A percentile compares a stretch with the other conserved stretches of the same genome.
These are phyloP conservation scores for Galendromus occidentalis DNA, from an alignment of 1,140 invertebrate species.

Conservation along the genomic window DNA sequence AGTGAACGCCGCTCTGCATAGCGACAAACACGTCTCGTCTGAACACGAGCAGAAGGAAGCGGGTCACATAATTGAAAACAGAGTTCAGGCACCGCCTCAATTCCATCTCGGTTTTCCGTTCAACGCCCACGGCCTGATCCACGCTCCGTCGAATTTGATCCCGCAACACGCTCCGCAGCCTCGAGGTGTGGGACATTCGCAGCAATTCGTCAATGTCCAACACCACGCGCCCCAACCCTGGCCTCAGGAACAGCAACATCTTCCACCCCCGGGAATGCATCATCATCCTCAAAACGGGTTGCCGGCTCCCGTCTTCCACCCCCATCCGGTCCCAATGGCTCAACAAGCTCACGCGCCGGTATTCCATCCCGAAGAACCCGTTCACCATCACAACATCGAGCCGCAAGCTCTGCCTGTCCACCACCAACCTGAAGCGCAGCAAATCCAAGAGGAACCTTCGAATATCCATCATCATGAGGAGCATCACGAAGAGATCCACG, in stretches of 20 bases:
- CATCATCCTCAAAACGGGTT: background rate
- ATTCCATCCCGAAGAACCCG: background rate
- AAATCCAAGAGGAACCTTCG: background rate
- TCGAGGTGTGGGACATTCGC: background rate
- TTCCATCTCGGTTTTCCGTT: background rate
- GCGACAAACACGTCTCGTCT: background rate
- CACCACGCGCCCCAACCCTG: slow-evolving; percentile 2
- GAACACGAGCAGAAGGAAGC: slow-evolving; percentile 8
- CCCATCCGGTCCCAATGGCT: background rate
- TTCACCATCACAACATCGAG: background rate
- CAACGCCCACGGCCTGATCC: background rate
- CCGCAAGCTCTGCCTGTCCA: background rate
- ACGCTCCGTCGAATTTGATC: background rate
- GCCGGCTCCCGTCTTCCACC: background rate
- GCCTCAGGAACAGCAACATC: background rate
- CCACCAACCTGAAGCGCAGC: background rate
- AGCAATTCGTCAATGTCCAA: background rate
- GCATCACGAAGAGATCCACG: background rate
- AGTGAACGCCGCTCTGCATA: background rate
- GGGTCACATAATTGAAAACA: background rate
- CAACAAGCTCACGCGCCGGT: background rate
- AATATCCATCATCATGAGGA: background rate
- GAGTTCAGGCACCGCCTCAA: background rate
- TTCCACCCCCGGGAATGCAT: background rate
- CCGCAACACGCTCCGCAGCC: background rate